Conservation (phyloP, 2,888 invertebrate genomes). For the Agrochola lota region DNA sequence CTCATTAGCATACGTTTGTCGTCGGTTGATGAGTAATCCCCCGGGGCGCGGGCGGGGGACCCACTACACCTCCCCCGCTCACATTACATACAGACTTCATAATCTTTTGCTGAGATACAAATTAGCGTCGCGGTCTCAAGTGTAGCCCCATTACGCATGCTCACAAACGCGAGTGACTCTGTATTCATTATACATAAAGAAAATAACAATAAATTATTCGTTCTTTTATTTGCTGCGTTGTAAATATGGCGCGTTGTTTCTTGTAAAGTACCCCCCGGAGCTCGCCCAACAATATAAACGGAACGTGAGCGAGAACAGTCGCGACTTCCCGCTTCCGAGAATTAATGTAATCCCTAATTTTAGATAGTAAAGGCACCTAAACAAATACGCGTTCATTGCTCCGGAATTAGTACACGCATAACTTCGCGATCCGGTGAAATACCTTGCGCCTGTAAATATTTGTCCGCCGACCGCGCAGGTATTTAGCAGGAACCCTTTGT, state of each 20-base stretch:
- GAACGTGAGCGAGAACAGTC: neutral
- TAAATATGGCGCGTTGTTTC: slow-evolving; percentile 14
- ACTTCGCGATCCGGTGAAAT: slow-evolving; percentile 43
- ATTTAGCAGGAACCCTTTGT: slow-evolving; percentile 54
- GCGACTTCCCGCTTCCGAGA: neutral
- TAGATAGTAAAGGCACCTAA: slow-evolving; percentile 43
- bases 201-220: slow-evolving; percentile 24
- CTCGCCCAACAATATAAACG: neutral
- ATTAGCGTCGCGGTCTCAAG: slow-evolving; percentile 22
- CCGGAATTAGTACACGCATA: slow-evolving; percentile 51
- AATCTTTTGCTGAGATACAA: slow-evolving; percentile 42
- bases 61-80: too few species aligned
- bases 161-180: neutral
- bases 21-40: slow-evolving; percentile 50
- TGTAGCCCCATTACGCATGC: neutral
- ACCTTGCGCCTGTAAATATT: slow-evolving; percentile 57
- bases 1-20: slow-evolving; percentile 60
- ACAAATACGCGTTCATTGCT: slow-evolving; percentile 48
- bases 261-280: slow-evolving; percentile 12
- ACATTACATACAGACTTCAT: slow-evolving; percentile 34
- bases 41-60: too few species aligned
- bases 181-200: slow-evolving; percentile 13
- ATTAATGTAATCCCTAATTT: slow-evolving; percentile 38
- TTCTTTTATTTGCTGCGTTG: slow-evolving; percentile 11
- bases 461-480: slow-evolving; percentile 47